Base-by-base conservation (phyloP, 1,140 invertebrate species). In the Eulimnadia texana region DNA sequence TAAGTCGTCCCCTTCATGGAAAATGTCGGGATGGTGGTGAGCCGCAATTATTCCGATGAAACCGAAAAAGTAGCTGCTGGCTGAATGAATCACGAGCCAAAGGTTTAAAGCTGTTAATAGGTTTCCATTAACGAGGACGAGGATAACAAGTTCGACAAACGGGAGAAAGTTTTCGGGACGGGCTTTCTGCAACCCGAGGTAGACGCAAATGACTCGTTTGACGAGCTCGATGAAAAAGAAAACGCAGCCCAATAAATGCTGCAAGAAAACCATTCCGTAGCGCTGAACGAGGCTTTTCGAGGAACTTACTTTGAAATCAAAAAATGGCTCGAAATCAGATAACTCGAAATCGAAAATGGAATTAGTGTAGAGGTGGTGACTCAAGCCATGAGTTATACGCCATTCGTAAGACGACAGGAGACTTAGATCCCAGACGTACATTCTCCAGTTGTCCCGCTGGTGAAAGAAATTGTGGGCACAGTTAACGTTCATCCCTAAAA, bases 401-500 rank as follows among this genome's bases (percentile, higher is more conserved):
- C 86, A 91, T 61, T 86, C 80, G 61, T 81, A 81, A 68, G 80
- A 82, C 2, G 81, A 80, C 71, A 85, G 70, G 55, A 82, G 68
- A 27, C 75, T 73, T 13, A 92, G 70, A 67, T 90, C 84, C 62
- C 86, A 86, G 47, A 86, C 80, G 68, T 86, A 88, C 82, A 88
- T 88, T 51, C 88, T 79, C 77, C 86, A 89, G 68, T 80, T 89
- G 67, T 91, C 82, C 22, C 76, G 78, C 66, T 82, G 78, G 69
- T 93, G 89, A 54, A 90, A 83, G 68, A 86, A 93, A 71, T 92
- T 93, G 68, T 93, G 89, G 0, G 80, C 79, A 22, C 74, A 76
- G 27, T 83, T 76, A 13, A 74, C 71, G 0, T 79, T 73, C 69
- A 81, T 78, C 24, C 73, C 71, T 1, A 90, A 68, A 22, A 77